These are phyloP conservation scores for Eubucco bourcierii DNA, from an alignment of 2,113 vertebrate species.

Conservation along the genomic window DNA sequence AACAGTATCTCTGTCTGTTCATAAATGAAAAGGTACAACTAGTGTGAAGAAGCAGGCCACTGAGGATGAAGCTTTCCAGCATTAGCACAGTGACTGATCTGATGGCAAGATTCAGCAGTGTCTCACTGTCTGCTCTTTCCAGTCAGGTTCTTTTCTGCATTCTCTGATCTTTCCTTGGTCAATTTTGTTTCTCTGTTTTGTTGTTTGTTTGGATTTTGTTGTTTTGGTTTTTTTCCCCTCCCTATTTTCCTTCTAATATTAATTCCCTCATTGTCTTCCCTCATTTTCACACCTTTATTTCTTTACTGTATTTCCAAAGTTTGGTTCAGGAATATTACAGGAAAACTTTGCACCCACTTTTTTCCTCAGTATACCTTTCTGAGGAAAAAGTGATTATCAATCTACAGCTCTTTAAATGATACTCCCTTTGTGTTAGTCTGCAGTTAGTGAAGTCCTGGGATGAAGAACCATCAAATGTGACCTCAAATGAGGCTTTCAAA, in stretches of 20 bases:
- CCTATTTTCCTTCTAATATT: not conserved
- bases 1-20: not conserved
- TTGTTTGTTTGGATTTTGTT: rapidly evolving
- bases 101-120: not conserved
- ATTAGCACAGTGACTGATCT: not conserved
- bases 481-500: not conserved
- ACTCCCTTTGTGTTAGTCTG: not conserved
- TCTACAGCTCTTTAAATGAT: not conserved
- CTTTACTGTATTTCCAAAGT: not conserved
- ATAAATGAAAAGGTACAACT: not conserved
- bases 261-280: not conserved
- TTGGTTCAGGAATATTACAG: not conserved
- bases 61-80: not conserved
- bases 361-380: not conserved
- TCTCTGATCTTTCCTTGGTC: not conserved
- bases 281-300: not conserved
- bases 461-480: not conserved
- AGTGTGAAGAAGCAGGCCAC: not conserved
- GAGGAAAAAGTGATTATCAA: not conserved
- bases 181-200: not conserved
- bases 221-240: no score
- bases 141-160: not conserved
- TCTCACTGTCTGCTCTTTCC: not conserved
- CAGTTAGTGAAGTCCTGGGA: not conserved
- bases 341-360: not conserved